These are phyloP conservation scores for Agraylea sexmaculata DNA, from an alignment of 1,140 invertebrate species.

Conservation along the genomic window DNA sequence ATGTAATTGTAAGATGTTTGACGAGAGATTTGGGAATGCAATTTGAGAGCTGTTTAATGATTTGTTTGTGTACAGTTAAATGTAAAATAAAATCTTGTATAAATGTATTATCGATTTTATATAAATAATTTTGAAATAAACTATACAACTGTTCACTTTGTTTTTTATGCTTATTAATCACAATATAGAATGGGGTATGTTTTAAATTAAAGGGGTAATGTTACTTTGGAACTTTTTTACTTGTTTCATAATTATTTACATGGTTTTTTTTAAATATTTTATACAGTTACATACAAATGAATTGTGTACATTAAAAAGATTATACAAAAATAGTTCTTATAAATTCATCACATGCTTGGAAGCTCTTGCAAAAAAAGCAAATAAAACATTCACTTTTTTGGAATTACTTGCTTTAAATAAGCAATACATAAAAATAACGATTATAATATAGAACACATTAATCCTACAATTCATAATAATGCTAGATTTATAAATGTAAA, in stretches of 20 bases:
- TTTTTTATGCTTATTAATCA: neutral
- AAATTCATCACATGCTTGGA: too few relatives aligned
- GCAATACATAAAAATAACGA: constrained; percentile 2
- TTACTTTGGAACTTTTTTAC: too few relatives aligned
- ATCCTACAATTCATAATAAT: neutral
- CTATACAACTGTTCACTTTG: neutral
- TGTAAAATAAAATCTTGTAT: too few relatives aligned
- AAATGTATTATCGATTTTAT: too few relatives aligned
- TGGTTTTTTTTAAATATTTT: too few relatives aligned
- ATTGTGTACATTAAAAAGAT: neutral
- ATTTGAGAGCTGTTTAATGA: too few relatives aligned
- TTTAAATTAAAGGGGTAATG: too few relatives aligned
- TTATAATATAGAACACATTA: neutral
- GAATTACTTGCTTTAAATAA: constrained; percentile 5
- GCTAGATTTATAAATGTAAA: neutral
- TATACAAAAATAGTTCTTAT: neutral
- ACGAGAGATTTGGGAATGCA: too few relatives aligned
- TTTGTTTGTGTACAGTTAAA: too few relatives aligned
- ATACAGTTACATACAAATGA: neutral
- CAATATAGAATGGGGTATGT: neutral
- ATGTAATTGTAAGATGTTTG: too few relatives aligned
- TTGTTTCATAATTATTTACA: too few relatives aligned
- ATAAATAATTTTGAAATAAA: neutral
- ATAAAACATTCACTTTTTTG: constrained; percentile 4
- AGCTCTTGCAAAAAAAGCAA: constrained; percentile 11